Evolutionary conservation across 2,113 vertebrate genomes (phyloP), one percentile per base, ranked within the genome.

Genomic region (Tympanuchus pallidicinctus): DNA sequence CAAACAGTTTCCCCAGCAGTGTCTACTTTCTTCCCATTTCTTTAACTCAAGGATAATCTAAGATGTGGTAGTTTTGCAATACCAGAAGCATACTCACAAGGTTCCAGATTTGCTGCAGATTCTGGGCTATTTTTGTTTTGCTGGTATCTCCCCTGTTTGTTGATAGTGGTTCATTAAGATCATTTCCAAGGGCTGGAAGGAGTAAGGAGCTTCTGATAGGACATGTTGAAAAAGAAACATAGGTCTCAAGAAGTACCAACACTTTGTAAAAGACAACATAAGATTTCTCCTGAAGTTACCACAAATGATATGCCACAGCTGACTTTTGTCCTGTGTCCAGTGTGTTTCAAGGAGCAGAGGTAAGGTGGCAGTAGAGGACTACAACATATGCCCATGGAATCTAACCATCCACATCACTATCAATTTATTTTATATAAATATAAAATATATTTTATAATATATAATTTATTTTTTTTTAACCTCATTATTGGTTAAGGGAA

Each of bases 111-210:
- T 42, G 10, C 4, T 73, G 34, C 1, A 0, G 3, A 63, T 63
- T 78, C 74, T 57, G n/a, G 40, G 12, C 9, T 30, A 28, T 4
- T 19, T 70, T 87, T 77, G 65, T 30, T 3, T 25, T 43, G 5
- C 56, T 28, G 67, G 19, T 34, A 52, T 1, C 14, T 43, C n/a
- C 19, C 2, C 1, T 5, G 0, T 22, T 4, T 43, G n/a, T 40
- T 66, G 17, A 32, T 38, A 8, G 13, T 70, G 21, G 5, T 34
- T 81, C 28, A 4, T 70, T 70, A 32, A 70, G 34, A 42, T 6
- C 32, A 14, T 38, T 87, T 63, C 32, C 47, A 66, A 61, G 45
- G 63, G 4, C 24, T 40, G 47, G 20, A 36, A 52, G 20, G 14
- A 75, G 2, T 17, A 11, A 83, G 22, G 10, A 36, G 3, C 13